Evolutionary conservation across 2,113 vertebrate genomes (phyloP), one percentile per base, ranked within the genome.

Genomic region (Picathartes gymnocephalus): DNA sequence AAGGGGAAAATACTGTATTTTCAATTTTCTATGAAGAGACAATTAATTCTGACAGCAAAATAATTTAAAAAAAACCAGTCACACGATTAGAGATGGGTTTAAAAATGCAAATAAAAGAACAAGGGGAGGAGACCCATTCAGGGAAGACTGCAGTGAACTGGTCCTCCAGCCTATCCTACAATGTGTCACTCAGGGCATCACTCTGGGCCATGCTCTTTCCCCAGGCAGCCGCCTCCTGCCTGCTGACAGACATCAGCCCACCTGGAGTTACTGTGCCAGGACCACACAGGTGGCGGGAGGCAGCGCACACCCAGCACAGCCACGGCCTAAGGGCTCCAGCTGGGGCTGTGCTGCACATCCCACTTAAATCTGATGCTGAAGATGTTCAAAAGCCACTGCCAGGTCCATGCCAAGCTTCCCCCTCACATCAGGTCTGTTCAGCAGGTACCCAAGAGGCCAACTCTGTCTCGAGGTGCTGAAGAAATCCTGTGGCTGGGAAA

Each of bases 41-140:
- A 91, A 61, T 81, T 81, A 95, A 89, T 61, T 90, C 54, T 64
- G 69, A 88, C 88, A 95, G 91, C 95, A 93, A 85, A 93, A 84
- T 70, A 93, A 61, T 92, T 94, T 78, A 2, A 27, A 81, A 95
- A 95, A 95, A 91, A 85, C 6, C 28, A 92, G 51, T 91, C 81
- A 87, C 66, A 2, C 1, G 3, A 81, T 93, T 92, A 82, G 78
- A 94, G 76, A 78, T 92, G 72, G 58, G 53, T 80, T 97, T 96
- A 91, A 95, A 95, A 97, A 93, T 39, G 54, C 84, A 91, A 92
- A 77, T 80, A 95, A 93, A 92, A 94, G 66, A 96, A 91, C 65
- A 73, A 66, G n/a, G 60, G 81, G 64, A 94, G 69, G 80, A 93
- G 44, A 80, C 65, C n/a, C 42, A 56, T 71, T 68, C 51, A 30